A percentile compares a stretch with the other conserved stretches of the same genome.
Conservation (phyloP, 2,888 invertebrate genomes). For the Dolichomitus sp. region DNA sequence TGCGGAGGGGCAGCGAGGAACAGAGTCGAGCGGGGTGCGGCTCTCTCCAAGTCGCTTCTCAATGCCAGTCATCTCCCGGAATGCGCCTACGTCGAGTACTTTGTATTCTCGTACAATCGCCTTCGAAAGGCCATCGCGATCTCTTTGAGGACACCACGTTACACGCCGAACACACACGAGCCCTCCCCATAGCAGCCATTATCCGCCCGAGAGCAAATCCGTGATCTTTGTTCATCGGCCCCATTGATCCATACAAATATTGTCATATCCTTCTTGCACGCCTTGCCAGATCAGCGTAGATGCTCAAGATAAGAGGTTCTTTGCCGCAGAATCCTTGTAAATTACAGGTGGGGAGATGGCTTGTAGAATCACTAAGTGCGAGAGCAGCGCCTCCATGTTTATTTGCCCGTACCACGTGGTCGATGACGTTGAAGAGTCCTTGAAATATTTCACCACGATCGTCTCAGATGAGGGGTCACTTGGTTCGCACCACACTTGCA, state of each 20-base stretch:
- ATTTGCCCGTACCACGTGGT: conserved; percentile 60
- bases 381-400: conserved; percentile 52
- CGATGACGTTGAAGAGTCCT: conserved; percentile 42
- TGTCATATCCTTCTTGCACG: conserved; percentile 61
- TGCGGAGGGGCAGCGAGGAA: conserved; percentile 56
- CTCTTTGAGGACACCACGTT: conserved; percentile 79
- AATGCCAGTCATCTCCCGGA: conserved; percentile 85
- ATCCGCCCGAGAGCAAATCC: conserved; percentile 19
- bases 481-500: conserved; percentile 1
- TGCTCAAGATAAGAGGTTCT: background rate
- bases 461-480: background rate
- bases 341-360: background rate
- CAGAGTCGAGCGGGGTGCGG: conserved; percentile 75
- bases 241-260: conserved; percentile 69
- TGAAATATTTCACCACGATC: background rate
- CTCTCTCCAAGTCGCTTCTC: conserved; percentile 79
- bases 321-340: background rate
- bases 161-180: conserved; percentile 47
- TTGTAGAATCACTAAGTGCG: background rate
- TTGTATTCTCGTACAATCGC: conserved; percentile 81
- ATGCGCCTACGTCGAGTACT: conserved; percentile 81
- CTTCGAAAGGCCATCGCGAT: conserved; percentile 78
- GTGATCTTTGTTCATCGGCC: background rate
- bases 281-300: background rate
- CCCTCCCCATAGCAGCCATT: conserved; percentile 22